Conservation (phyloP, 2,113 vertebrate species). For the Phasianus colchicus region DNA sequence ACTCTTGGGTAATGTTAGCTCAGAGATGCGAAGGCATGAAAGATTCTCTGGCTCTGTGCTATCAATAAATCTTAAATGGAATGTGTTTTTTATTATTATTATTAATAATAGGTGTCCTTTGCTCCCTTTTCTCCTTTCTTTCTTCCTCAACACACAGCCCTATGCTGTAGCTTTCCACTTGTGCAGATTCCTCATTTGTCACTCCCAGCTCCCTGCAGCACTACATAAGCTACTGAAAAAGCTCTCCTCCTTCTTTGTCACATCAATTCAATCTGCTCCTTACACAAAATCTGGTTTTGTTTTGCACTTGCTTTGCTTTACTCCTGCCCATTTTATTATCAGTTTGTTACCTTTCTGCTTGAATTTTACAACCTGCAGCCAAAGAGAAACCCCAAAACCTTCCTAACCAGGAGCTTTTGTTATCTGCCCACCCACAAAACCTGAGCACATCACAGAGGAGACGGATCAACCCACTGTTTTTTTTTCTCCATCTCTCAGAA, state of each 20-base stretch:
- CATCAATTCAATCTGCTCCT: background rate
- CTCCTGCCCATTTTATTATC: background rate
- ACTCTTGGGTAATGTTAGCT: slow-evolving; percentile 6
- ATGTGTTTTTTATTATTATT: background rate
- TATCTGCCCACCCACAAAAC: background rate
- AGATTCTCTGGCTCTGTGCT: background rate
- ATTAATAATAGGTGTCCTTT: slow-evolving; percentile 27
- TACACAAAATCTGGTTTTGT: slow-evolving; percentile 6
- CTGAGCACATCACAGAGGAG: background rate
- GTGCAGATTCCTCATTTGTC: background rate
- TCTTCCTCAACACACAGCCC: background rate
- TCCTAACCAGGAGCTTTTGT: background rate
- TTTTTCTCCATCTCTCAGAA: background rate
- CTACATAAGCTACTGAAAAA: background rate
- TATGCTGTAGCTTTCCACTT: background rate
- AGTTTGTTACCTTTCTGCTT: background rate
- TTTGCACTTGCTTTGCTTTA: slow-evolving; percentile 3
- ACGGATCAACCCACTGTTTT: background rate
- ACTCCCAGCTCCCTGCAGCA: background rate
- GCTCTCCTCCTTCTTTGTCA: background rate
- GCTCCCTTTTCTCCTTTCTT: slow-evolving; percentile 2
- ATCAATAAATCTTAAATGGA: slow-evolving; percentile 35
- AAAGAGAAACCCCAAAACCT: background rate
- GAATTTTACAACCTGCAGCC: background rate
- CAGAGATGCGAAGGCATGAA: slow-evolving; percentile 20